Percentiles rank a stretch among this genome's conserved stretches.
Evolutionary conservation across 2,113 vertebrate genomes (phyloP).

Genomic region (Gymnobelideus leadbeateri): DNA sequence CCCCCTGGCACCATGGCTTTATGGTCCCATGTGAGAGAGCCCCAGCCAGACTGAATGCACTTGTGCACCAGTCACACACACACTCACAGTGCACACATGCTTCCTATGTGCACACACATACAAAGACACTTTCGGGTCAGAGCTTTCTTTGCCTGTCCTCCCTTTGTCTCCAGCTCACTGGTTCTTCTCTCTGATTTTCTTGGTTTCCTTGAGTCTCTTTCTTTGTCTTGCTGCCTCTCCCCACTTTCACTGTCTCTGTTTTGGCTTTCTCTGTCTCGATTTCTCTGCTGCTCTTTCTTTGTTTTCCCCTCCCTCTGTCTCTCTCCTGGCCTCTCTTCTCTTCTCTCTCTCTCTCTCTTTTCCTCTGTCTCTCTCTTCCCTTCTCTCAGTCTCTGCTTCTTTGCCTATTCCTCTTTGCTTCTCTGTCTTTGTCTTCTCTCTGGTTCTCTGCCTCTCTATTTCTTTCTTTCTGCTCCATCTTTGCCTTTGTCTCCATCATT

Average conservation of each 20-base stretch:
- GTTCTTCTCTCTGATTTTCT: background rate
- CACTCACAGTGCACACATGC: background rate
- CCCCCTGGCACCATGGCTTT: conserved; percentile 37
- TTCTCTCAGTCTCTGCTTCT: background rate
- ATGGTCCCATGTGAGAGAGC: background rate
- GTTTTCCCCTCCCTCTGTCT: background rate
- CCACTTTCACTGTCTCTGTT: background rate
- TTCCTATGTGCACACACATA: background rate
- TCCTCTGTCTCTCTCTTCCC: background rate
- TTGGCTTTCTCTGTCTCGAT: background rate
- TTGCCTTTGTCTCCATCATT: background rate
- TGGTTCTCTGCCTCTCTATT: background rate
- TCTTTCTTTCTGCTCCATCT: background rate
- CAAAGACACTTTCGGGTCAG: background rate
- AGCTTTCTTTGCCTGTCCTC: background rate
- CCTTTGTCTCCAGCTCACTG: background rate
- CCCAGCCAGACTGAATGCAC: conserved; percentile 8
- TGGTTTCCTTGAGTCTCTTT: no score
- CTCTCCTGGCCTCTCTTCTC: no score
- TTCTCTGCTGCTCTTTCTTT: background rate
- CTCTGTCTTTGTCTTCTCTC: background rate
- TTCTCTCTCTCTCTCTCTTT: background rate
- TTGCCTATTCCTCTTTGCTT: background rate
- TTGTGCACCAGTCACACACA: background rate
- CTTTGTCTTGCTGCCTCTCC: background rate